These are phyloP conservation scores for Raphicerus campestris DNA, from an alignment of 2,113 vertebrate species.

Conservation along the genomic window DNA sequence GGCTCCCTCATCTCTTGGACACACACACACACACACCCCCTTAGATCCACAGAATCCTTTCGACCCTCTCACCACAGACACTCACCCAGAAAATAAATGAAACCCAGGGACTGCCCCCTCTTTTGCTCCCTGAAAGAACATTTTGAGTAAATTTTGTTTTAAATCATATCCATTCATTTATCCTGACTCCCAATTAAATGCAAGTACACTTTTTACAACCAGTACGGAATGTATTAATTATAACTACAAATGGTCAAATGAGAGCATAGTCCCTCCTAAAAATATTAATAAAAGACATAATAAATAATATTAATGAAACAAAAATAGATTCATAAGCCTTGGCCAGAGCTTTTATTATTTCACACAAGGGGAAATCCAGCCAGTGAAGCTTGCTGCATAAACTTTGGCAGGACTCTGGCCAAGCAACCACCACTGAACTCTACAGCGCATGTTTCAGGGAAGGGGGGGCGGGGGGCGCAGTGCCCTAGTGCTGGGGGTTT, in stretches of 20 bases:
- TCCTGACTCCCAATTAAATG: conserved; percentile 84
- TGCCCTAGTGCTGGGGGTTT: neutral
- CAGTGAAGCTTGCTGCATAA: conserved; percentile 52
- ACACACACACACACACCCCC: neutral
- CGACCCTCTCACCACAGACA: neutral
- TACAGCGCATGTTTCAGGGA: neutral
- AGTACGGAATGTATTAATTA: conserved; percentile 84
- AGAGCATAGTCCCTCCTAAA: conserved; percentile 82
- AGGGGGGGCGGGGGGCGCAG: neutral
- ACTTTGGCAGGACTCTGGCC: conserved; percentile 43
- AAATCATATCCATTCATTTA: conserved; percentile 83
- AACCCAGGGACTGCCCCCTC: conserved; percentile 29
- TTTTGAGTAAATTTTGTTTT: conserved; percentile 77
- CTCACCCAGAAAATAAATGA: conserved; percentile 64
- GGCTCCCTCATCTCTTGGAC: neutral
- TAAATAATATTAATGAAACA: conserved; percentile 80
- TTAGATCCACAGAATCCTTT: neutral
- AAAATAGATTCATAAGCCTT: conserved; percentile 74
- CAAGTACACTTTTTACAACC: conserved; percentile 83
- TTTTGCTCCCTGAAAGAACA: conserved; percentile 68
- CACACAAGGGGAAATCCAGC: conserved; percentile 38
- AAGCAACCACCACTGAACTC: conserved; percentile 24
- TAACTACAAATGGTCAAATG: conserved; percentile 84
- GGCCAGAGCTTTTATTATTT: conserved; percentile 70
- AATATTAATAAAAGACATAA: conserved; percentile 82